Evolutionary conservation across 2,797 vertebrate genomes (phyloP).

Genomic region (Pachyuromys duprasi): DNA sequence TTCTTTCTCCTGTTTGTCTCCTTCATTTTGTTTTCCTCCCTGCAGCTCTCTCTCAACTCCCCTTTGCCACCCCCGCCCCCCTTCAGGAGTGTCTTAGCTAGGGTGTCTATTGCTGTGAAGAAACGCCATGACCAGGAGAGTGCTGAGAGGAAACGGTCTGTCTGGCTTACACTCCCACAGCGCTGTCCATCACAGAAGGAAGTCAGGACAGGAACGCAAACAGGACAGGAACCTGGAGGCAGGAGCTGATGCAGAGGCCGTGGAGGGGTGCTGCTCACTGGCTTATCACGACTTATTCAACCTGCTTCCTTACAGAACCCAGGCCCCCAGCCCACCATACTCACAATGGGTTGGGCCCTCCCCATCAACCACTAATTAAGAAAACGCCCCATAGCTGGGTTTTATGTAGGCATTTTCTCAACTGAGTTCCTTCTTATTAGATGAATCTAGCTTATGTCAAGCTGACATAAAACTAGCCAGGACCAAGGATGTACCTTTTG

Average conservation of each 20-base stretch:
- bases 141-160: neutral
- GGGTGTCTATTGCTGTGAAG: neutral
- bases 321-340: neutral
- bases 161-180: neutral
- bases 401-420: neutral
- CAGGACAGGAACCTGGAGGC: neutral
- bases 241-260: neutral
- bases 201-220: neutral
- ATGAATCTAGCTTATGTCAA: neutral
- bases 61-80: neutral
- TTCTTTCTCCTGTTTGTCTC: neutral
- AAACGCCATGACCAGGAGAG: neutral
- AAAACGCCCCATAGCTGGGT: neutral
- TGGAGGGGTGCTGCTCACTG: neutral
- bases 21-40: neutral
- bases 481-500: neutral
- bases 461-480: neutral
- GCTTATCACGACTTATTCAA: neutral
- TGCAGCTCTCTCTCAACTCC: neutral
- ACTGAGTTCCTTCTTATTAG: neutral
- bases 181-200: neutral
- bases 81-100: too few relatives aligned
- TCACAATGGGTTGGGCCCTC: neutral
- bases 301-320: neutral
- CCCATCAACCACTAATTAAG: neutral